Base-by-base conservation (phyloP, 2,888 invertebrate genomes). In the Sphaerophoria rueppellii region DNA sequence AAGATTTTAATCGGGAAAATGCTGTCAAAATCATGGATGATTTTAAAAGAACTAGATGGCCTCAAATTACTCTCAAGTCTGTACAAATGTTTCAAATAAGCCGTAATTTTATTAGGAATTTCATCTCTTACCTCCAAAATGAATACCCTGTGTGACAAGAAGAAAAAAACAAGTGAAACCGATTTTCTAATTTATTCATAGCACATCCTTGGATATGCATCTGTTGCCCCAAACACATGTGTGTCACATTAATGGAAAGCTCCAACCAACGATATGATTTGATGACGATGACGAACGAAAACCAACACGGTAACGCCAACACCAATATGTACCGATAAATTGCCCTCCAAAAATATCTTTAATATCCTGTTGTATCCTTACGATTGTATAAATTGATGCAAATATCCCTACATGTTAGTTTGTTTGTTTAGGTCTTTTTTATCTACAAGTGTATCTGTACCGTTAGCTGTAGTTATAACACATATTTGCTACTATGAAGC, bases 341-440 rank as follows among this genome's bases (percentile, higher is more conserved):
- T 52, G 14, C 46, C 12, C 52, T 48, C n/a, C 40, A 46, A 60
- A 55, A 32, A 67, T 67, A 60, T 67, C 60, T 54, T 72, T 61
- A 67, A 79, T 79, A 79, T 73, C 79, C 79, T 79, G 67, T 67
- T 67, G 11, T 34, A 58, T 72, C 40, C 50, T 58, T 63, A 40
- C 2, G 24, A 24, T 16, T 72, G 72, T 43, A 67, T 67, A 52
- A 58, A 60, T 46, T 60, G 78, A 60, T 73, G 73, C 46, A 67
- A 65, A 52, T 16, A 37, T 60, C 50, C 43, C 60, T 24, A 58
- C 52, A 60, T 34, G 48, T 48, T 50, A 35, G 48, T 52, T 50
- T 12, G 43, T 7, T 43, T 9, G 6, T 14, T 52, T 63, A 46
- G 11, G 11, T 46, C 34, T n/a, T 35, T 35, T 0, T 35, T 55